Percentiles rank a stretch among this genome's conserved stretches.
These are phyloP conservation scores for Sesia apiformis DNA, from an alignment of 2,888 invertebrate species.

Conservation along the genomic window DNA sequence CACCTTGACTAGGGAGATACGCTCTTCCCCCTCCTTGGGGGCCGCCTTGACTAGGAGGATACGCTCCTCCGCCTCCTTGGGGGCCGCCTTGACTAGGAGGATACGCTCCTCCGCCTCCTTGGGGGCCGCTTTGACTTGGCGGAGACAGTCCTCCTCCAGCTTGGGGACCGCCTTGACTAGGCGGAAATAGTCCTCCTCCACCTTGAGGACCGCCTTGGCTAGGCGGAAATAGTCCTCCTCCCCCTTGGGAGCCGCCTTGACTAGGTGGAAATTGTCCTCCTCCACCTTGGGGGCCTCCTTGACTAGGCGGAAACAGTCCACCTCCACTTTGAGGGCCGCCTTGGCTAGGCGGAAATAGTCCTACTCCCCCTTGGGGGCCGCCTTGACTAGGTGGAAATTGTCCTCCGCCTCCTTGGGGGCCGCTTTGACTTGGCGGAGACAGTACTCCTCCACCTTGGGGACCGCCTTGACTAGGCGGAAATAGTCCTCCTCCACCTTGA, in stretches of 20 bases:
- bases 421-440: constrained; percentile 10
- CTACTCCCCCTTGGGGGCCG: constrained; percentile 9
- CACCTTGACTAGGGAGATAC: constrained; percentile 2
- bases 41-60: constrained; percentile 1
- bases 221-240: background rate
- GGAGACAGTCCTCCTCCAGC: background rate
- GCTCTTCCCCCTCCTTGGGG: background rate
- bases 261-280: background rate
- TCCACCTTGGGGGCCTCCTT: background rate
- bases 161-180: background rate
- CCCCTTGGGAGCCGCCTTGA: background rate
- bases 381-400: background rate
- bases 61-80: constrained; percentile 5
- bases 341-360: background rate
- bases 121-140: constrained; percentile 1
- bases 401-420: constrained; percentile 6
- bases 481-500: background rate
- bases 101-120: constrained; percentile 1
- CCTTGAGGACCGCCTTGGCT: background rate
- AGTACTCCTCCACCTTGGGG: constrained; percentile 8
- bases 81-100: constrained; percentile 1
- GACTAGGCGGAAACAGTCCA: background rate
- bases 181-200: background rate
- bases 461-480: background rate
- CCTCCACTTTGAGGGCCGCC: background rate